These are phyloP conservation scores for Bembecia ichneumoniformis DNA, from an alignment of 2,888 invertebrate genomes.

Conservation along the genomic window DNA sequence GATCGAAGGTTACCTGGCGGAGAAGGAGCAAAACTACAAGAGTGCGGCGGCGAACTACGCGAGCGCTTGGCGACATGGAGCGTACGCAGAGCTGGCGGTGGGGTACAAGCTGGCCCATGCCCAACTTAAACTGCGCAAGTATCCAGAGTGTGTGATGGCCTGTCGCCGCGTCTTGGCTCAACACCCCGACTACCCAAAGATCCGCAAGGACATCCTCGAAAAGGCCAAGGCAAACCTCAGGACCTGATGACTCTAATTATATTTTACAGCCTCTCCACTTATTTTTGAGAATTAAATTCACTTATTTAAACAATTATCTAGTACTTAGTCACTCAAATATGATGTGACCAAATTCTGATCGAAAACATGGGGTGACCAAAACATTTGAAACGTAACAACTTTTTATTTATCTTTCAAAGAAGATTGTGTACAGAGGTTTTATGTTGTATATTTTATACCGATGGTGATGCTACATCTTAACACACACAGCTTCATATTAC, in stretches of 20 bases:
- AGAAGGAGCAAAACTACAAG: slow-evolving; percentile 92
- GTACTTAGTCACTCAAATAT: too few species aligned
- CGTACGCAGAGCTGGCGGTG: slow-evolving; percentile 84
- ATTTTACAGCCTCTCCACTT: neutral
- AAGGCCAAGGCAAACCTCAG: slow-evolving; percentile 86
- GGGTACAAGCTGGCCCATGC: slow-evolving; percentile 95
- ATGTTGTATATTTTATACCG: too few species aligned
- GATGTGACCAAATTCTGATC: too few species aligned
- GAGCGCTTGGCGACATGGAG: slow-evolving; percentile 88
- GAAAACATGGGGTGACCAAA: too few species aligned
- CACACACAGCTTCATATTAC: too few species aligned
- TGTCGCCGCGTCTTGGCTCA: slow-evolving; percentile 84
- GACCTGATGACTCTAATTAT: slow-evolving; percentile 44
- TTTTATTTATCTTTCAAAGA: too few species aligned
- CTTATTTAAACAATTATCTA: neutral
- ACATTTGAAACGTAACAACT: too few species aligned
- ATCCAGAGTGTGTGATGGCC: slow-evolving; percentile 93
- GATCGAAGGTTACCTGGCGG: slow-evolving; percentile 81
- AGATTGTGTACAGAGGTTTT: too few species aligned
- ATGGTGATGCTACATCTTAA: too few species aligned
- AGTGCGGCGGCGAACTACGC: slow-evolving; percentile 88
- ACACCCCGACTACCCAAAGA: slow-evolving; percentile 91
- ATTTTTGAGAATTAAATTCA: neutral
- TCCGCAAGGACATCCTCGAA: slow-evolving; percentile 93
- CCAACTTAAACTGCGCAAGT: slow-evolving; percentile 87